Evolutionary conservation across 2,113 vertebrate genomes (phyloP), one percentile per base, ranked within the genome.

Genomic region (Varanus komodoensis): DNA sequence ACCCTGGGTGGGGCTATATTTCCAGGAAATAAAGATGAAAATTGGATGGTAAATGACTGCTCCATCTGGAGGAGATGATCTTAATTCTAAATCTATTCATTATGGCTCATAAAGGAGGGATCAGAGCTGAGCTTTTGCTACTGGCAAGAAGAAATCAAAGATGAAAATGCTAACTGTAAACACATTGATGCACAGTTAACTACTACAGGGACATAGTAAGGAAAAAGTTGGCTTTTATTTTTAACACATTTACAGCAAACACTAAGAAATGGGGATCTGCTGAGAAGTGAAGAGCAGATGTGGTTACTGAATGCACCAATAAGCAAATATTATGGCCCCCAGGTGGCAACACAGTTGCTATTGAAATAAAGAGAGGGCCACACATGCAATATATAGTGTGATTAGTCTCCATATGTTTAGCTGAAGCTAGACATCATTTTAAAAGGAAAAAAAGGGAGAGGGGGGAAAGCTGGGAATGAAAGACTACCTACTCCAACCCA

Each of bases 81-180:
- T 94, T 81, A 89, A 87, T n/a, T 91, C 93, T 50, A 89, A 25
- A 88, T 80, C 1, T 50, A 88, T 91, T 92, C 87, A 52, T 93
- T 91, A 87, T 27, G 71, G 85, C 68, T 93, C 68, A 44, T 92
- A 88, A 84, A 83, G 92, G 79, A 73, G 17, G 44, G 44, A 91
- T 92, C 82, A 84, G 21, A 38, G 2, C 79, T 1, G 54, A 91
- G 54, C 94, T 89, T 93, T 83, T 91, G 71, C 91, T 94, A 38
- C 89, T 93, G 89, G 88, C 89, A 93, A 88, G 38, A 44, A 90
- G 64, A 78, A 81, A 44, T 23, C 50, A 83, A 25, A 64, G 61
- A 75, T 89, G 25, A 89, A 86, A 80, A 93, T 87, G 88, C 92
- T 93, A 93, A 95, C 93, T 92, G n/a, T 44, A 88, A 95, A 88